Percentiles rank a stretch among this genome's conserved stretches.
phyloP scores from a whole-genome alignment of 2,888 invertebrate species.

The Zeuzera pyrina region DNA sequence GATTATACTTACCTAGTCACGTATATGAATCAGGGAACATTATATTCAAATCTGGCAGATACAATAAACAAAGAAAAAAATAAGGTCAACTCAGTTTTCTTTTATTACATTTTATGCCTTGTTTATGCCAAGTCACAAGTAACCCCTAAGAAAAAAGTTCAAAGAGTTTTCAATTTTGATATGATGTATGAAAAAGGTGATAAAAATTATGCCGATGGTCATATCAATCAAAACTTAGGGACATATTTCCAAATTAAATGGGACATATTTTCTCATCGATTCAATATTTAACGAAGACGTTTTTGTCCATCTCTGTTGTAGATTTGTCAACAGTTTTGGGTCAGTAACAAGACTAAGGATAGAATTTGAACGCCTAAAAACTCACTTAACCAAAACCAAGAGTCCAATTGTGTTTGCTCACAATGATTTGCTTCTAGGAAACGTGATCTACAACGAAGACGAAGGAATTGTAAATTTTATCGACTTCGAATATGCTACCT shows the following conservation, averaged over 20 bases:
- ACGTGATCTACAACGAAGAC: slow-evolving; percentile 87
- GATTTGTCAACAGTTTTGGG: slow-evolving; percentile 78
- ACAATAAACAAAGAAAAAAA: too few species aligned
- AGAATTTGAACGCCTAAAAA: slow-evolving; percentile 79
- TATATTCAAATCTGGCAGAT: too few species aligned
- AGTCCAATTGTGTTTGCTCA: slow-evolving; percentile 95
- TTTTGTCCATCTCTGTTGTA: slow-evolving; percentile 69
- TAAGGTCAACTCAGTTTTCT: too few species aligned
- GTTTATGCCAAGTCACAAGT: too few species aligned
- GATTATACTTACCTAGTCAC: too few species aligned
- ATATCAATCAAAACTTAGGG: neutral
- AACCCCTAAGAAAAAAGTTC: too few species aligned
- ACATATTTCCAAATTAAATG: neutral
- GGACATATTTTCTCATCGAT: neutral
- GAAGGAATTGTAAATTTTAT: slow-evolving; percentile 87
- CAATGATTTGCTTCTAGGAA: slow-evolving; percentile 96
- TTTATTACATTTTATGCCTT: too few species aligned
- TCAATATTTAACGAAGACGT: too few species aligned
- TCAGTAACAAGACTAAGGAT: slow-evolving; percentile 77
- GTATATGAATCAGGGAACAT: too few species aligned
- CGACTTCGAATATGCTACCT: slow-evolving; percentile 96
- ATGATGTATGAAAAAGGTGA: too few species aligned
- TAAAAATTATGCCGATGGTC: neutral
- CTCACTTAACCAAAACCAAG: slow-evolving; percentile 73
- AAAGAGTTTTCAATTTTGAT: too few species aligned